Conservation (phyloP, 2,888 invertebrate genomes). For the Allolobophora icterica region DNA sequence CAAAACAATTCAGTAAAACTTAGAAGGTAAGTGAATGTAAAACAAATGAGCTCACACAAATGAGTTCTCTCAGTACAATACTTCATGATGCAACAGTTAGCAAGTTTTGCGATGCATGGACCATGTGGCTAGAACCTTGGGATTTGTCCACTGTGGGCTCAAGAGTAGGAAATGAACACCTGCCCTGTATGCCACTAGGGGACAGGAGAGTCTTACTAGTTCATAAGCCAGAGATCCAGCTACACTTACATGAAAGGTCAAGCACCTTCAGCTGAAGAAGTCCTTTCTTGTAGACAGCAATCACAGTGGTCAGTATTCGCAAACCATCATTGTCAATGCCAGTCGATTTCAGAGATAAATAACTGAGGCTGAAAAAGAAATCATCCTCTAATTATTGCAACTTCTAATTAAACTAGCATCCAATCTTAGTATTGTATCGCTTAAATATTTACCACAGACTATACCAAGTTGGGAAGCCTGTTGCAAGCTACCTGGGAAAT, state of each 20-base stretch:
- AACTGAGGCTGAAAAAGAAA: background rate
- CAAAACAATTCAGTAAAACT: background rate
- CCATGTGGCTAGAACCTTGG: too few relatives aligned
- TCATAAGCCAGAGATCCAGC: background rate
- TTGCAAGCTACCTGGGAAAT: too few relatives aligned
- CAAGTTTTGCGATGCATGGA: too few relatives aligned
- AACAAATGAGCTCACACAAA: background rate
- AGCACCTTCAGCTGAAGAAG: conserved; percentile 4
- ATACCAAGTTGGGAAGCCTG: background rate
- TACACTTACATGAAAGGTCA: conserved; percentile 24
- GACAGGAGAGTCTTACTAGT: too few relatives aligned
- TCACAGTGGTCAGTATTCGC: background rate
- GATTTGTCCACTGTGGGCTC: too few relatives aligned
- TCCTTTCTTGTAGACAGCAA: conserved; percentile 17
- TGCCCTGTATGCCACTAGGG: too few relatives aligned
- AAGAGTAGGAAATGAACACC: too few relatives aligned
- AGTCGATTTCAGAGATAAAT: conserved; percentile 4
- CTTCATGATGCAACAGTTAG: background rate
- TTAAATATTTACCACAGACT: background rate
- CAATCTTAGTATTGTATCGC: too few relatives aligned
- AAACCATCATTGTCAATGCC: background rate
- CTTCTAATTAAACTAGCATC: background rate
- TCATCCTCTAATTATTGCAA: background rate
- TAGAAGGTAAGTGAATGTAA: background rate
- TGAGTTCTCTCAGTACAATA: background rate